Evolutionary conservation across 1,140 invertebrate genomes (phyloP).

Genomic region (Euura lappo): DNA sequence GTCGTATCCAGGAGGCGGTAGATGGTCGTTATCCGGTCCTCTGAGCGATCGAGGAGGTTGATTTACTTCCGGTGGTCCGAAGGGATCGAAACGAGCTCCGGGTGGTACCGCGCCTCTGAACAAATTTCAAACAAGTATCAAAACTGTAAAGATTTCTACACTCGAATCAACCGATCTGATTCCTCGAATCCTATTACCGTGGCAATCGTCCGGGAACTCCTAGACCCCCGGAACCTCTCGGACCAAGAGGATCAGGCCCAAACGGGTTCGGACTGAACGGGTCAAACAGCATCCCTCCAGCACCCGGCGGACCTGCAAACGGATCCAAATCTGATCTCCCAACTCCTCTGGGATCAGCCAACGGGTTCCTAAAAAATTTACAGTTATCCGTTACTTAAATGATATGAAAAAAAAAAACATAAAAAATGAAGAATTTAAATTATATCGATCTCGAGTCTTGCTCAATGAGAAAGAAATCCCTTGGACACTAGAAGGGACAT

Average conservation of each 20-base stretch:
- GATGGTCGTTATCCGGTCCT: slow-evolving; percentile 73
- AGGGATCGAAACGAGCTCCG: slow-evolving; percentile 82
- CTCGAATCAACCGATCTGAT: too few relatives aligned
- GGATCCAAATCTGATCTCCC: slow-evolving; percentile 79
- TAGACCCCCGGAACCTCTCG: slow-evolving; percentile 51
- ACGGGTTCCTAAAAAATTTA: slow-evolving; percentile 27
- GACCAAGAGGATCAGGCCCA: background rate
- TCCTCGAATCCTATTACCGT: slow-evolving; percentile 48
- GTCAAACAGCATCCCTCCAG: slow-evolving; percentile 79
- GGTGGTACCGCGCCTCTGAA: slow-evolving; percentile 73
- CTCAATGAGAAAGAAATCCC: too few relatives aligned
- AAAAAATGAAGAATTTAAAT: too few relatives aligned
- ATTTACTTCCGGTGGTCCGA: slow-evolving; percentile 69
- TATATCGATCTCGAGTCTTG: too few relatives aligned
- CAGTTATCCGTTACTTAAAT: too few relatives aligned
- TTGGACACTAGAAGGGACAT: too few relatives aligned
- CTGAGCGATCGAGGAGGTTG: slow-evolving; percentile 43
- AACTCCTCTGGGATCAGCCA: slow-evolving; percentile 58
- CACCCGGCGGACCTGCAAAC: slow-evolving; percentile 62
- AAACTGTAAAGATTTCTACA: too few relatives aligned
- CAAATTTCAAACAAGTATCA: slow-evolving; percentile 16
- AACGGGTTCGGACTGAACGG: slow-evolving; percentile 58
- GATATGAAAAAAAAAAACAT: background rate
- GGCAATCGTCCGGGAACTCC: slow-evolving; percentile 65
- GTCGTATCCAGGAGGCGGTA: slow-evolving; percentile 75